These are phyloP conservation scores for Arctopsyche grandis DNA, from an alignment of 1,140 invertebrate species.

Conservation along the genomic window DNA sequence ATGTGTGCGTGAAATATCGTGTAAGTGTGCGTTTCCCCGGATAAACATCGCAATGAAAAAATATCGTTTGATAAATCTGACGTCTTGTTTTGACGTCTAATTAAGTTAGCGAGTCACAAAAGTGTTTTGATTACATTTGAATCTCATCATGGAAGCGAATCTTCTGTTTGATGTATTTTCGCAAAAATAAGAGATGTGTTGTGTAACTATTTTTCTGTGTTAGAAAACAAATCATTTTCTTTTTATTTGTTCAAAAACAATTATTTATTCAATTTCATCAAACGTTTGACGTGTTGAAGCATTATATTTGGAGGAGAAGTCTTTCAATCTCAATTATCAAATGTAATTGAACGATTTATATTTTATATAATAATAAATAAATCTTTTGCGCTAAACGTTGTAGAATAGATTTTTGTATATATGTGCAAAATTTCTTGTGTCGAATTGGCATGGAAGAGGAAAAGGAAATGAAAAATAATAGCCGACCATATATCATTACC, in stretches of 20 bases:
- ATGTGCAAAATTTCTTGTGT: background rate
- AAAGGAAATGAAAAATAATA: conserved; percentile 11
- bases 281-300: background rate
- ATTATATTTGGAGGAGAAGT: too few relatives aligned
- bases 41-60: too few relatives aligned
- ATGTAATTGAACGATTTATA: too few relatives aligned
- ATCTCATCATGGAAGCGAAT: conserved; percentile 12
- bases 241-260: background rate
- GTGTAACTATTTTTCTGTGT: conserved; percentile 8
- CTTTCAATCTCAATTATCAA: too few relatives aligned
- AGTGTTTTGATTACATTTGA: conserved; percentile 43
- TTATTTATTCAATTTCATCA: background rate
- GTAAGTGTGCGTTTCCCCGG: too few relatives aligned
- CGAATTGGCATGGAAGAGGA: background rate
- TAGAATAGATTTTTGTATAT: background rate
- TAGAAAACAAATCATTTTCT: background rate
- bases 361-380: background rate
- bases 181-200: background rate
- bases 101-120: conserved; percentile 7
- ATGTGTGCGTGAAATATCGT: too few relatives aligned
- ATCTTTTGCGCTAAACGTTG: background rate
- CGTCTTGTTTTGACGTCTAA: background rate
- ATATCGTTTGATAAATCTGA: background rate
- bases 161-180: background rate
- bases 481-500: conserved; percentile 1